These are phyloP conservation scores for Poecilia gillii DNA, from an alignment of 2,797 vertebrate genomes.

Conservation along the genomic window DNA sequence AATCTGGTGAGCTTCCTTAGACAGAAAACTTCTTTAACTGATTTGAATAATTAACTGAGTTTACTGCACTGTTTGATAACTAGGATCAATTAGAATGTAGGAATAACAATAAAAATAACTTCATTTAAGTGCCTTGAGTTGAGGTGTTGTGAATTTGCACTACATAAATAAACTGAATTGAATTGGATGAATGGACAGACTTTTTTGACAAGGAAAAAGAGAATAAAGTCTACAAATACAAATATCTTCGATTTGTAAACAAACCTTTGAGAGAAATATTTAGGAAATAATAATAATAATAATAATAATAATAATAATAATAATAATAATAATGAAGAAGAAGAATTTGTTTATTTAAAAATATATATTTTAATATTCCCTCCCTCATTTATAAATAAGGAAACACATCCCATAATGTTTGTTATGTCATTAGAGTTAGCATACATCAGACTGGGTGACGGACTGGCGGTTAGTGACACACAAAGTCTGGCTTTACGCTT, in stretches of 20 bases:
- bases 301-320: neutral
- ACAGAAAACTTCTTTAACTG: neutral
- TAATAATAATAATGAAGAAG: neutral
- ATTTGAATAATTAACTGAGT: neutral
- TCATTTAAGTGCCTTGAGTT: neutral
- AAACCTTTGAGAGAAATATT: neutral
- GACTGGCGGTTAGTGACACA: conserved; percentile 32
- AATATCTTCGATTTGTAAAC: neutral
- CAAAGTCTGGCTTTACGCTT: neutral
- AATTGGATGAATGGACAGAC: neutral
- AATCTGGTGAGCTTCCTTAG: neutral
- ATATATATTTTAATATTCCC: too few species aligned
- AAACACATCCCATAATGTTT: neutral
- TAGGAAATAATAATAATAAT: neutral
- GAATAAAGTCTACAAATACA: neutral
- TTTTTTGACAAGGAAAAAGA: neutral
- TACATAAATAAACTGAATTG: neutral
- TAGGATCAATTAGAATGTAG: neutral
- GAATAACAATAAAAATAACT: neutral
- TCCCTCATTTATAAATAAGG: neutral
- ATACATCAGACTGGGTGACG: conserved; percentile 19
- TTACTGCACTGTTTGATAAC: neutral
- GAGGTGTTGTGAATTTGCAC: neutral
- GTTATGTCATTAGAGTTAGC: neutral
- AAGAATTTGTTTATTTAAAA: too few species aligned